Conservation (phyloP, 2,797 vertebrate species). For the Benthosema pterotum region DNA sequence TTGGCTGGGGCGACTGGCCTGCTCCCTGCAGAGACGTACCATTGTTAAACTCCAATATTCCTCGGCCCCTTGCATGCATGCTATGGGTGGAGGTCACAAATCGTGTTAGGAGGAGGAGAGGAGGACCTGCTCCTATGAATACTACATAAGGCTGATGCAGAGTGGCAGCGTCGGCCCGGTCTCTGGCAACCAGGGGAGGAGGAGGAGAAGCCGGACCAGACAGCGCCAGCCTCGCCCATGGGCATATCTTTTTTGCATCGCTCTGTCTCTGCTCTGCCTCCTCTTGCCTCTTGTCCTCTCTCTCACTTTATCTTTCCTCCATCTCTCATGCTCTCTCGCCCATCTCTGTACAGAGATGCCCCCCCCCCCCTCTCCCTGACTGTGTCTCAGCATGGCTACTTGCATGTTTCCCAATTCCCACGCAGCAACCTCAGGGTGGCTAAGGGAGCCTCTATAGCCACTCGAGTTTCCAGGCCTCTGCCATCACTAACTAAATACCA, state of each 20-base stretch:
- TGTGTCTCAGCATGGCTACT: conserved; percentile 51
- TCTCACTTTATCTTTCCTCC: conserved; percentile 34
- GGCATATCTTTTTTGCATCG: conserved; percentile 42
- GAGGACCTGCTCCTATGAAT: conserved; percentile 87
- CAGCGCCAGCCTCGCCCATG: conserved; percentile 70
- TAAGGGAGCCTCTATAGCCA: conserved; percentile 37
- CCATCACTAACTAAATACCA: conserved; percentile 47
- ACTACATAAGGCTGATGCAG: conserved; percentile 81
- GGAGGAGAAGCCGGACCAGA: conserved; percentile 65
- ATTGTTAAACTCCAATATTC: conserved; percentile 93
- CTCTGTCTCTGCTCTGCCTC: conserved; percentile 6
- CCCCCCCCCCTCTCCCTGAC: not conserved
- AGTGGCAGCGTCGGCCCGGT: conserved; percentile 76
- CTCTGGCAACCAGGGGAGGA: conserved; percentile 72
- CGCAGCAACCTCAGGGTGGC: conserved; percentile 54
- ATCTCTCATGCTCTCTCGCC: conserved; percentile 21
- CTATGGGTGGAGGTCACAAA: conserved; percentile 89
- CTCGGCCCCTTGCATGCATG: too few species aligned
- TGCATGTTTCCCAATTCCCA: conserved; percentile 53
- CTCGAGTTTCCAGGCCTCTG: conserved; percentile 53
- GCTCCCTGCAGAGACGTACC: conserved; percentile 84
- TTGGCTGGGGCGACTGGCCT: conserved; percentile 53
- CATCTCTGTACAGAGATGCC: not conserved
- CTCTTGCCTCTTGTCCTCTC: conserved; percentile 25
- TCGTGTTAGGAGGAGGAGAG: conserved; percentile 85